These are phyloP conservation scores for Tupaia tana DNA, from an alignment of 2,113 vertebrate species.

Conservation along the genomic window DNA sequence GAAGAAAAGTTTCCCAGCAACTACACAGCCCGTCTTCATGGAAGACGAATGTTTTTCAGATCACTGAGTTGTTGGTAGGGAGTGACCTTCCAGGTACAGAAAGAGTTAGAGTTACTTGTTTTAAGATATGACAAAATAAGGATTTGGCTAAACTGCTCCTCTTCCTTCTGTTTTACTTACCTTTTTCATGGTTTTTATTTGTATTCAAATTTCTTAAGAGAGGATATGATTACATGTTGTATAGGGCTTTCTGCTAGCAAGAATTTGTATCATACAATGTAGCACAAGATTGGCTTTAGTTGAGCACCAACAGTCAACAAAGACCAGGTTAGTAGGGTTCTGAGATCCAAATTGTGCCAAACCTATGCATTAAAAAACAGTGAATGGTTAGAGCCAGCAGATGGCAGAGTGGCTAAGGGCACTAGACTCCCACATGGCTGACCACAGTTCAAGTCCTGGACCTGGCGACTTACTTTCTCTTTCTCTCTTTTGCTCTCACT, in stretches of 20 bases:
- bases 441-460: too few relatives aligned
- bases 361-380: neutral
- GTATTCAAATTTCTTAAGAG: neutral
- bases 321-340: neutral
- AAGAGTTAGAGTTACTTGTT: constrained; percentile 17
- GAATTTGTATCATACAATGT: neutral
- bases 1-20: neutral
- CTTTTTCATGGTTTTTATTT: neutral
- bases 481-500: too few relatives aligned
- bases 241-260: neutral
- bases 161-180: neutral
- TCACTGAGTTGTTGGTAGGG: neutral
- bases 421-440: too few relatives aligned
- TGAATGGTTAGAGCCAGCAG: too few relatives aligned
- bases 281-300: neutral
- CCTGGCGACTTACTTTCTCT: too few relatives aligned
- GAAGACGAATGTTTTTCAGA: neutral
- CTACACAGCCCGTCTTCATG: neutral
- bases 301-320: neutral
- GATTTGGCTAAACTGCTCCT: neutral
- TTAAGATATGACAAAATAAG: neutral
- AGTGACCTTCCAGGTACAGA: neutral
- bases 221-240: constrained; percentile 6
- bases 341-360: neutral
- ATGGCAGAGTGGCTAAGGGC: too few relatives aligned